These are phyloP conservation scores for Caenorhabditis zanzibari DNA, from an alignment of 2,888 invertebrate species.

Conservation along the genomic window DNA sequence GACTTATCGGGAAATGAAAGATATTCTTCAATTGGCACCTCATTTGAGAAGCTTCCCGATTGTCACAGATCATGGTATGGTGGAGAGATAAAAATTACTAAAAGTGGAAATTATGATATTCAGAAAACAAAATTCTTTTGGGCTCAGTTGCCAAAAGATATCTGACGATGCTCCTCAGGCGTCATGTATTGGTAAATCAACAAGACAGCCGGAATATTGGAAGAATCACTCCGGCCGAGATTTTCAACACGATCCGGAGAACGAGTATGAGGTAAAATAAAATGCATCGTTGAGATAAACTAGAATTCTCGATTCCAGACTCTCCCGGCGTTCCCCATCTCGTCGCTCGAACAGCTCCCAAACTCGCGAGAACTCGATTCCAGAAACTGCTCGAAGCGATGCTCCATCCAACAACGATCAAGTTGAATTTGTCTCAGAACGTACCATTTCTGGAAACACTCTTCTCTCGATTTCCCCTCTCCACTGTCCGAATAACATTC, in stretches of 20 bases:
- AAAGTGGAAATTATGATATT: background rate
- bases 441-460: conserved; percentile 72
- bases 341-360: conserved; percentile 63
- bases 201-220: conserved; percentile 70
- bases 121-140: conserved; percentile 72
- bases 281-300: background rate
- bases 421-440: conserved; percentile 70
- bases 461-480: conserved; percentile 74
- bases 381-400: conserved; percentile 63
- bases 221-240: conserved; percentile 73
- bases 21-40: conserved; percentile 71
- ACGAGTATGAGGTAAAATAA: conserved; percentile 71
- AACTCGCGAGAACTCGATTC: conserved; percentile 53
- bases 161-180: conserved; percentile 69
- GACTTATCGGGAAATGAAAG: conserved; percentile 88
- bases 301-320: conserved; percentile 32
- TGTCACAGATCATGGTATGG: conserved; percentile 74
- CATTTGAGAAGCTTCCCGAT: conserved; percentile 74
- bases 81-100: background rate
- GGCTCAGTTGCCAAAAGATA: conserved; percentile 75
- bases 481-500: conserved; percentile 74
- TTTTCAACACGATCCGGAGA: conserved; percentile 73
- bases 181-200: conserved; percentile 73
- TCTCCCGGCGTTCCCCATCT: conserved; percentile 64
- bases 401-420: conserved; percentile 40